Evolutionary conservation across 2,888 invertebrate genomes (phyloP), one percentile per base, ranked within the genome.

Genomic region (Drosophila cognata): DNA sequence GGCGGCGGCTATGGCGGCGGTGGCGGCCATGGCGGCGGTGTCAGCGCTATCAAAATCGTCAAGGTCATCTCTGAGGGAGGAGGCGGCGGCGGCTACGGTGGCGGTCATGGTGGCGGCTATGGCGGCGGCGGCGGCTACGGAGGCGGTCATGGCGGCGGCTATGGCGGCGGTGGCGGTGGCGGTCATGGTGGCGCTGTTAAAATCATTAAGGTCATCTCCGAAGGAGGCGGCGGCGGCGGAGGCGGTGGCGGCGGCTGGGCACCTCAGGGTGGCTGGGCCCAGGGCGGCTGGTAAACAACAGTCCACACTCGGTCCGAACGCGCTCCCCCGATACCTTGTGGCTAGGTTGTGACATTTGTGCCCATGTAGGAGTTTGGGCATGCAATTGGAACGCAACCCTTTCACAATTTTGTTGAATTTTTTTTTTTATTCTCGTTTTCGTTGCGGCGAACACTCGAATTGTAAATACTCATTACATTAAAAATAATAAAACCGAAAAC

Each of bases 221-320:
- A 75, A 33, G 70, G 56, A 8, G 65, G 69, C 29, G 59, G 63
- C 43, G 52, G 77, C 28, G 65, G 69, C 55, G 68, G 71, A 8
- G 63, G 60, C 18, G 70, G 69, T 6, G 61, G 74, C 29, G 80
- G 79, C 21, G 79, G 79, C 60, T 86, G 84, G 84, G 79, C 84
- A 16, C 86, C 86, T 7, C 74, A 74, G 43, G 86, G 84, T 11
- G 84, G 84, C 28, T 84, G 84, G 84, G 77, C 84, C 31, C 56
- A 65, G 5, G 64, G 84, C 66, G 71, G 84, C 71, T 85, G 84
- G 87, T 85, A 82, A 79, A 56, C 55, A 52, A 25, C 46, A 33
- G 31, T 53, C 21, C 61, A 33, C 69, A 13, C 21, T 25, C 21
- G 46, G 7, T 56, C 41, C 55, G 16, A 16, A 36, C 51, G 11